Evolutionary conservation across 92 coral and sea anemone species (phyloP), one percentile per base, ranked within the genome.

Genomic region (Epizoanthus fatuus): DNA sequence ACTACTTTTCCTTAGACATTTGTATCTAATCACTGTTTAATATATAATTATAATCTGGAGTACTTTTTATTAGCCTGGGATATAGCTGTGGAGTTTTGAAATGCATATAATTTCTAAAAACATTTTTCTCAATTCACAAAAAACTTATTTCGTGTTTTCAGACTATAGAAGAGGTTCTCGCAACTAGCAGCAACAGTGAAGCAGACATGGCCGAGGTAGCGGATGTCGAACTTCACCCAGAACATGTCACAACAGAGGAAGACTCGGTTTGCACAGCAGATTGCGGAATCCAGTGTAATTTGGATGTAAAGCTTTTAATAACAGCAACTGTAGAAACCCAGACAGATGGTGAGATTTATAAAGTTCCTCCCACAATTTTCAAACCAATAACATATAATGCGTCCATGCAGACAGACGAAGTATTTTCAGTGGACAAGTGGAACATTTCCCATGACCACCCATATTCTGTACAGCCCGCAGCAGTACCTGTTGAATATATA

Each of bases 381-480:
- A 75, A 75, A n/a, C 35, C 81, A 10, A 47, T 75, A 6, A 75
- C 37, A 8, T 75, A 57, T 58, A 8, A 75, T 59, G 81, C 81
- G 15, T 57, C 56, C 0, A 19, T 58, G 6, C 81, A 75, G 45
- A 40, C 56, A 10, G 69, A 75, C 20, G 69, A 75, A 75, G 20
- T 37, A 15, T 38, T 55, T 56, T 56, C 80, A 10, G 11, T n/a
- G 5, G 80, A 56, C 19, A 56, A 55, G 14, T 56, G 19, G 63
- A 37, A 56, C 59, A 56, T 56, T 75, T 16, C 53, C 29, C 80
- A 75, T 56, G 80, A 75, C 15, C 80, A 74, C 37, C 45, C 69
- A 7, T 58, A 75, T 57, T 75, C 66, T 39, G 11, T 69, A 4
- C 16, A 39, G 7, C 5, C 74, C 11, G 2, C 17, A 69, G 1